A percentile compares a stretch with the other conserved stretches of the same genome.
phyloP scores from a whole-genome alignment of 2,797 vertebrate genomes.

The Alfaro cultratus region DNA sequence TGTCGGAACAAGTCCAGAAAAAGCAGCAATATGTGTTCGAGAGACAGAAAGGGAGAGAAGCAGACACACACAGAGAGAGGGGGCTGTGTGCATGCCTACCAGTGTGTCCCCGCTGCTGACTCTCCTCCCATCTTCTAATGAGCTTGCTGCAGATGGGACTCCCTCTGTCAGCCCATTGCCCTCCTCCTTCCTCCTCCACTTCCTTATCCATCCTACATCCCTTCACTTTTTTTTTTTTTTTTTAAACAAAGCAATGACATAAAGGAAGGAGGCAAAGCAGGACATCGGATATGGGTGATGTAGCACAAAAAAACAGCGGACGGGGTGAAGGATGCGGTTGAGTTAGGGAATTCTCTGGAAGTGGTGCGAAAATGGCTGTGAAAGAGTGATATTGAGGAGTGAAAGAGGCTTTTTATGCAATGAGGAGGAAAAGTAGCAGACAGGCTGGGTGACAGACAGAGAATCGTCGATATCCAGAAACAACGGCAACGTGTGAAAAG shows the following conservation, averaged over 20 bases:
- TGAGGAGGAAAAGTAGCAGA: conserved; percentile 4
- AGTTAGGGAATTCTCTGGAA: conserved; percentile 42
- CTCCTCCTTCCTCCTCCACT: conserved; percentile 26
- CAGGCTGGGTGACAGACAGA: conserved; percentile 12
- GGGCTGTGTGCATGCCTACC: conserved; percentile 38
- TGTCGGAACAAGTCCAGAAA: conserved; percentile 60
- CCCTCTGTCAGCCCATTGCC: conserved; percentile 64
- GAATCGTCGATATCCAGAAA: conserved; percentile 31
- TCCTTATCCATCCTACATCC: conserved; percentile 45
- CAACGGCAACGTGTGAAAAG: conserved; percentile 29
- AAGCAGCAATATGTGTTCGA: conserved; percentile 43
- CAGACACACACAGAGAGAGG: conserved; percentile 2
- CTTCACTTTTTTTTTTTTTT: conserved; percentile 26
- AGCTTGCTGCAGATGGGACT: conserved; percentile 76
- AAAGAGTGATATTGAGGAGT: conserved; percentile 34
- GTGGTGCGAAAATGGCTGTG: conserved; percentile 30
- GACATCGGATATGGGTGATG: conserved; percentile 15
- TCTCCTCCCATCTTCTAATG: conserved; percentile 72
- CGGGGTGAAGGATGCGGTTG: conserved; percentile 34
- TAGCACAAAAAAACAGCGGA: conserved; percentile 13
- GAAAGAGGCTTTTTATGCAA: conserved; percentile 18
- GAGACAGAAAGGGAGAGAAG: conserved; percentile 15
- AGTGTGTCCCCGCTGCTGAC: conserved; percentile 50
- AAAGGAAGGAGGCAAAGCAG: conserved; percentile 10
- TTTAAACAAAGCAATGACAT: conserved; percentile 28